These are phyloP conservation scores for Papilio aristodemus DNA, from an alignment of 1,140 invertebrate genomes.

Conservation along the genomic window DNA sequence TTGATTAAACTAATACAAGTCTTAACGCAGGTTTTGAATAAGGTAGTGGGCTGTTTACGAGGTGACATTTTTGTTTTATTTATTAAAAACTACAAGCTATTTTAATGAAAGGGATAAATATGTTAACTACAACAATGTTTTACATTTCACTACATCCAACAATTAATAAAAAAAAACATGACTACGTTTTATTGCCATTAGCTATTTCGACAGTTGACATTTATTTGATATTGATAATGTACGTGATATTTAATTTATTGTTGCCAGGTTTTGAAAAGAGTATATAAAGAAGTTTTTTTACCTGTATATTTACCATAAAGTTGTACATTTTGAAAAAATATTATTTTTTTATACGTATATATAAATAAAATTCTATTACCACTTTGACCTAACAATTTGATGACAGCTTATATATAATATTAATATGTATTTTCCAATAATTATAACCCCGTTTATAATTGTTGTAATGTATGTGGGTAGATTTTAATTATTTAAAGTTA, in stretches of 20 bases:
- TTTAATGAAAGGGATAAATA: slow-evolving; percentile 5
- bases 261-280: neutral
- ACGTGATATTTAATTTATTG: neutral
- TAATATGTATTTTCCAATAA: no score
- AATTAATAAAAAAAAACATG: slow-evolving; percentile 1
- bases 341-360: no score
- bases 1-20: slow-evolving; percentile 70
- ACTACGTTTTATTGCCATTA: slow-evolving; percentile 1
- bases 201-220: slow-evolving; percentile 2
- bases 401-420: no score
- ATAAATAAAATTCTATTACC: no score
- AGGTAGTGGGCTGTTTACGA: slow-evolving; percentile 69
- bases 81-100: slow-evolving; percentile 22
- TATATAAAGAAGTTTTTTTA: no score
- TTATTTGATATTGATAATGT: neutral
- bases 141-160: slow-evolving; percentile 18
- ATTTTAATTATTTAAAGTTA: no score
- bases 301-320: no score
- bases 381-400: no score
- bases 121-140: neutral
- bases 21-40: slow-evolving; percentile 69
- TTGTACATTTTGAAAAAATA: no score
- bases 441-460: no score
- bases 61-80: slow-evolving; percentile 63
- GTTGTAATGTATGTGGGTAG: no score